Evolutionary conservation across 92 coral and sea anemone species (phyloP).

Genomic region (Meandrina meandrites): DNA sequence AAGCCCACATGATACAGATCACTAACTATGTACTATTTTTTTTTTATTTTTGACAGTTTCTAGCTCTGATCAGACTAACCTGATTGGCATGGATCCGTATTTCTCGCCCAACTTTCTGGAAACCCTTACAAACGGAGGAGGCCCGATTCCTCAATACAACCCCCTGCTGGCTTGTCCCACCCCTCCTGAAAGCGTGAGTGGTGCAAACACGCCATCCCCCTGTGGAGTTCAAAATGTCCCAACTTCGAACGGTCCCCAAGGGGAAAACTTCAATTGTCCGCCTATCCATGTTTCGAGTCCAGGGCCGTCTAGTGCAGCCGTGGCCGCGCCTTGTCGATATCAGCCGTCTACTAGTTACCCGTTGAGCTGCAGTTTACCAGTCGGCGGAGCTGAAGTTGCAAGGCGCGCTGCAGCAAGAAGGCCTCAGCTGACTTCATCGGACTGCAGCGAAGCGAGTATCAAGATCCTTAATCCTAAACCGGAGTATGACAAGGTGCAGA

Average conservation of each 20-base stretch:
- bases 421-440: conserved; percentile 33
- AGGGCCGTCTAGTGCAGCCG: not conserved
- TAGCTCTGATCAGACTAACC: not conserved
- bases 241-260: no score
- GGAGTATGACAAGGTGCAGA: conserved; percentile 72
- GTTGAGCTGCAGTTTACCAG: not conserved
- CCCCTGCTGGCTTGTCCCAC: not conserved
- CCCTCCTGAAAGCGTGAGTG: conserved; percentile 35
- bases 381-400: no score
- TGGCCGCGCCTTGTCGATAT: not conserved
- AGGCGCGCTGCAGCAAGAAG: not conserved
- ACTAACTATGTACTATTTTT: not conserved
- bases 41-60: not conserved
- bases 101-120: not conserved
- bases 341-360: not conserved
- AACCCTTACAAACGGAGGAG: not conserved
- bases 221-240: not conserved
- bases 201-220: conserved; percentile 29
- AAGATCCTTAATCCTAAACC: conserved; percentile 60
- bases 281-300: not conserved
- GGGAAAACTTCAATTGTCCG: not conserved
- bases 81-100: not conserved
- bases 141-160: not conserved
- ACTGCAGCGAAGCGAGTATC: conserved; percentile 37
- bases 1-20: not conserved